Conservation (phyloP, 2,113 vertebrate genomes). For the Lophotis ruficrista region DNA sequence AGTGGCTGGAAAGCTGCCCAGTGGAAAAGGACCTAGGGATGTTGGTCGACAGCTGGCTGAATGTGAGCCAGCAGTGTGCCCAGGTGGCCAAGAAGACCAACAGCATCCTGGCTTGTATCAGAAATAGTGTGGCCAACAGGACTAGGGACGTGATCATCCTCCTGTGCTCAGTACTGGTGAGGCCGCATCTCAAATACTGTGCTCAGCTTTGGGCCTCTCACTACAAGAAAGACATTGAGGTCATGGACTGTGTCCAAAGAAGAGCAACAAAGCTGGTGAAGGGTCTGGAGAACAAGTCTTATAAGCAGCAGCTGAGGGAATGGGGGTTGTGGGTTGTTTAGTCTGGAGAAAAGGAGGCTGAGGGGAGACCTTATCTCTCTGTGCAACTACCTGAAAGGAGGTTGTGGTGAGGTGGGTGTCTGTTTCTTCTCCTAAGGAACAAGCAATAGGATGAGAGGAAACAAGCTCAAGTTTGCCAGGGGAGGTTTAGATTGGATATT, state of each 20-base stretch:
- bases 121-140: background rate
- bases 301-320: background rate
- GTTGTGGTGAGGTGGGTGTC: accelerated
- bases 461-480: background rate
- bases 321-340: background rate
- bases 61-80: background rate
- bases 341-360: background rate
- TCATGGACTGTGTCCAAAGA: accelerated
- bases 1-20: background rate
- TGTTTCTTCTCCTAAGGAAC: background rate
- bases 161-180: accelerated
- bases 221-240: background rate
- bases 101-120: background rate
- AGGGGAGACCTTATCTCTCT: background rate
- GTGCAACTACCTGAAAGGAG: background rate
- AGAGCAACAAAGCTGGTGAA: accelerated
- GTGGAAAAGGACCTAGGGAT: background rate
- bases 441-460: background rate
- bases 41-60: accelerated
- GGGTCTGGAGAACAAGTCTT: background rate
- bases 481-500: background rate
- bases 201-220: background rate
- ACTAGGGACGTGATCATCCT: accelerated
- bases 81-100: background rate
- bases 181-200: accelerated